These are phyloP conservation scores for Enteromius radiatus DNA, from an alignment of 2,797 vertebrate genomes.

Conservation along the genomic window DNA sequence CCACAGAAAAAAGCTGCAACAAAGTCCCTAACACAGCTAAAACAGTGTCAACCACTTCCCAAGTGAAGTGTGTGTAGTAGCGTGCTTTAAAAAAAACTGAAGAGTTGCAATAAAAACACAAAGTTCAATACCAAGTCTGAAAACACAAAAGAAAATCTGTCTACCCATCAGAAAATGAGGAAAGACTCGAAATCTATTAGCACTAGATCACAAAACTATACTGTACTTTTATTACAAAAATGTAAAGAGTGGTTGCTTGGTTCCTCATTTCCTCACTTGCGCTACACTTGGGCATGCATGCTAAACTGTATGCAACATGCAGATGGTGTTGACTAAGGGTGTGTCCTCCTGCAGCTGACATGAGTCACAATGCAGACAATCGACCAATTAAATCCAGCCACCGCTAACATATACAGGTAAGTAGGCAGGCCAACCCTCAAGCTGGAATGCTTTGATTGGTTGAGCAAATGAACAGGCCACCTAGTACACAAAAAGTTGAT, in stretches of 20 bases:
- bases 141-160: not conserved
- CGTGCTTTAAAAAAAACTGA: not conserved
- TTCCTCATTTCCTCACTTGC: conserved; percentile 28
- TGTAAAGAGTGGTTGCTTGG: not conserved
- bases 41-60: conserved; percentile 27
- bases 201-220: not conserved
- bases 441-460: conserved; percentile 44
- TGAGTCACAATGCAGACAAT: conserved; percentile 21
- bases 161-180: not conserved
- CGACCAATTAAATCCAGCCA: conserved; percentile 54
- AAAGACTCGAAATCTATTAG: not conserved
- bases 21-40: conserved; percentile 16
- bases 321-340: conserved; percentile 2
- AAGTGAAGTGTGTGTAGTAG: not conserved
- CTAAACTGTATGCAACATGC: not conserved
- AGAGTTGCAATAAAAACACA: conserved; percentile 51
- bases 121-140: conserved; percentile 38
- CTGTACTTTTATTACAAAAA: not conserved
- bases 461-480: conserved; percentile 36
- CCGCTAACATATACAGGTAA: not conserved
- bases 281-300: not conserved
- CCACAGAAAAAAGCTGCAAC: conserved; percentile 7
- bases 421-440: conserved; percentile 13
- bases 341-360: conserved; percentile 20
- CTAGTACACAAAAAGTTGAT: conserved; percentile 27